Evolutionary conservation across 2,888 invertebrate species (phyloP).

Genomic region (Drosophila suboccidentalis): DNA sequence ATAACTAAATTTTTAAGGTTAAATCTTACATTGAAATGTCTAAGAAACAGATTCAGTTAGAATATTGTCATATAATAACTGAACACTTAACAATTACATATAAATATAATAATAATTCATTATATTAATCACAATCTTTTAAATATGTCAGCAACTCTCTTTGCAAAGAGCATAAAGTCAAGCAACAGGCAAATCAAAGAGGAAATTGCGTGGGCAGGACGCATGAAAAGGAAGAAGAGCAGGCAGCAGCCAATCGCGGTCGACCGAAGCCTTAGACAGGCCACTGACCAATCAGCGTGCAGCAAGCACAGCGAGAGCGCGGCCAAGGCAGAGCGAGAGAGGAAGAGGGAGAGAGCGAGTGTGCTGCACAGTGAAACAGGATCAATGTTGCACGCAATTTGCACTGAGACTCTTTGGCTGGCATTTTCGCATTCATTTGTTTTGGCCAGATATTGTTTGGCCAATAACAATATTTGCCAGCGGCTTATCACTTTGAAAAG

Average conservation of each 20-base stretch:
- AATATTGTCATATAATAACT: not conserved
- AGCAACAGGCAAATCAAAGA: constrained; percentile 30
- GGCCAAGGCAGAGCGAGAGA: not conserved
- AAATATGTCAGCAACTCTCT: not conserved
- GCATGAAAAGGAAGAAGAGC: constrained; percentile 17
- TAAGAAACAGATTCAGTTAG: not conserved
- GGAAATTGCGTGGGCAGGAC: constrained; percentile 26
- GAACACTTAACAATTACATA: too few species aligned
- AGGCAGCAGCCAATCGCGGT: constrained; percentile 54
- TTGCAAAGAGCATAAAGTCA: constrained; percentile 4
- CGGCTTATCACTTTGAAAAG: constrained; percentile 31
- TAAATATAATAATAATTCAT: too few species aligned
- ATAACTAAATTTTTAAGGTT: not conserved
- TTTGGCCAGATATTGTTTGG: constrained; percentile 23
- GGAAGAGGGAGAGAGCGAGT: constrained; percentile 3
- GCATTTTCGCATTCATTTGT: constrained; percentile 9
- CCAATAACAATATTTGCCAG: constrained; percentile 32
- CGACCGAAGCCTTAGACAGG: constrained; percentile 16
- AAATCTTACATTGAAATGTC: not conserved
- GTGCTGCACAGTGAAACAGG: constrained; percentile 49
- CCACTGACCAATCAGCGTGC: constrained; percentile 55
- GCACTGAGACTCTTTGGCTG: constrained; percentile 8
- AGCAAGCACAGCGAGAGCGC: not conserved
- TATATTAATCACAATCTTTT: too few species aligned
- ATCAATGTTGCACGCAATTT: constrained; percentile 61